A percentile compares a stretch with the other conserved stretches of the same genome.
These are phyloP conservation scores for Turritopsis rubra DNA, from an alignment of 30 jellyfish, hydroid and myxozoan species.

Conservation along the genomic window DNA sequence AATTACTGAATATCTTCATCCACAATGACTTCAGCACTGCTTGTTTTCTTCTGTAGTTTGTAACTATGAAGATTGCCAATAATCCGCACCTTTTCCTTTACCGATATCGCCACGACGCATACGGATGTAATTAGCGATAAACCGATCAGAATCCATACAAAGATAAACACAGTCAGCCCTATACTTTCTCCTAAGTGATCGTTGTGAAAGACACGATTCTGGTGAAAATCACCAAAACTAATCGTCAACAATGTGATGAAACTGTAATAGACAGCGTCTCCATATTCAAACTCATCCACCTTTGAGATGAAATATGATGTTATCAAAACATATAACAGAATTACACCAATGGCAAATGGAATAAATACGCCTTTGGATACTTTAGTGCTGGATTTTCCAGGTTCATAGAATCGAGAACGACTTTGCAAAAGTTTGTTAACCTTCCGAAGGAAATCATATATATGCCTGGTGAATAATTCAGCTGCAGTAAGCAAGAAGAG, in stretches of 20 bases:
- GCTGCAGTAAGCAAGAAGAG: background rate
- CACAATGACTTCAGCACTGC: background rate
- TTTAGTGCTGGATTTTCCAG: background rate
- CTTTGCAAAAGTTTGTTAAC: background rate
- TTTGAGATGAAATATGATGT: background rate
- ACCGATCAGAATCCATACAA: constrained; percentile 1
- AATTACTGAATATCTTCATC: background rate
- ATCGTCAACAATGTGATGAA: constrained; percentile 2
- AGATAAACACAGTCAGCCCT: background rate
- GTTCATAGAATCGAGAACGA: background rate
- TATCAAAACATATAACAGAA: background rate
- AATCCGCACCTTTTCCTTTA: background rate
- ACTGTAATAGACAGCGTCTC: constrained; percentile 1
- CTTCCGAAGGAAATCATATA: background rate
- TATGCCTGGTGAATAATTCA: background rate
- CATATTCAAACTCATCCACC: background rate
- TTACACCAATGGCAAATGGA: background rate
- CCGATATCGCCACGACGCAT: background rate
- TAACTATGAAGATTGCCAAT: background rate
- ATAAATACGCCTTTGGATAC: background rate
- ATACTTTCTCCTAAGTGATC: background rate
- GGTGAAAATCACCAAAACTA: constrained; percentile 6
- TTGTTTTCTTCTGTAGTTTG: background rate
- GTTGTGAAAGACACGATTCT: background rate
- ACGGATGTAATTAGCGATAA: background rate